phyloP scores from a whole-genome alignment of 2,888 invertebrate species.

The Eupithecia inturbata region DNA sequence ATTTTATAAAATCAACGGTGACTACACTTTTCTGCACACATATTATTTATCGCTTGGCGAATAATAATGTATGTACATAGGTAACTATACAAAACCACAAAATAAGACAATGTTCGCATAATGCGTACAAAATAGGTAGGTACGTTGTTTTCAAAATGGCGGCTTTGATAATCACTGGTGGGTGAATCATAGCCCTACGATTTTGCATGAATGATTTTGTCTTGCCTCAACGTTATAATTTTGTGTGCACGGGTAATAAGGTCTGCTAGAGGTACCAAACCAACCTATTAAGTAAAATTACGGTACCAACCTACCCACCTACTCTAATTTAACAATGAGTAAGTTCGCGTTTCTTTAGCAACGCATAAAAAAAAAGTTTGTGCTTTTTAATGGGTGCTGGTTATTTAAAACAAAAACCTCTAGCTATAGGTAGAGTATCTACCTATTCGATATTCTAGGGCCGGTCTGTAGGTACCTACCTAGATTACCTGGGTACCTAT shows the following conservation, averaged over 20 bases:
- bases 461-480: neutral
- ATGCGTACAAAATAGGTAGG: constrained; percentile 10
- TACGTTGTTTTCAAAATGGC: constrained; percentile 34
- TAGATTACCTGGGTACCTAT: neutral
- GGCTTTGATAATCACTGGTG: constrained; percentile 17
- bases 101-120: constrained; percentile 9
- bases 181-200: constrained; percentile 14
- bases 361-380: neutral
- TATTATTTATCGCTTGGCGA: constrained; percentile 34
- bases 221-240: neutral
- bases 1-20: constrained; percentile 54
- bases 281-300: neutral
- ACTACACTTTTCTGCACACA: constrained; percentile 55
- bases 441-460: neutral
- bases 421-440: too few species aligned
- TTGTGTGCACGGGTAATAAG: neutral
- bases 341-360: neutral
- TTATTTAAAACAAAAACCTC: constrained; percentile 2
- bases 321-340: too few species aligned
- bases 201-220: constrained; percentile 30
- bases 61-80: constrained; percentile 33
- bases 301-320: neutral
- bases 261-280: neutral
- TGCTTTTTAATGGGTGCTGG: constrained; percentile 28
- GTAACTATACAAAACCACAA: constrained; percentile 34